A percentile compares a stretch with the other conserved stretches of the same genome.
These are phyloP conservation scores for Hermetia illucens DNA, from an alignment of 1,140 invertebrate genomes.

Conservation along the genomic window DNA sequence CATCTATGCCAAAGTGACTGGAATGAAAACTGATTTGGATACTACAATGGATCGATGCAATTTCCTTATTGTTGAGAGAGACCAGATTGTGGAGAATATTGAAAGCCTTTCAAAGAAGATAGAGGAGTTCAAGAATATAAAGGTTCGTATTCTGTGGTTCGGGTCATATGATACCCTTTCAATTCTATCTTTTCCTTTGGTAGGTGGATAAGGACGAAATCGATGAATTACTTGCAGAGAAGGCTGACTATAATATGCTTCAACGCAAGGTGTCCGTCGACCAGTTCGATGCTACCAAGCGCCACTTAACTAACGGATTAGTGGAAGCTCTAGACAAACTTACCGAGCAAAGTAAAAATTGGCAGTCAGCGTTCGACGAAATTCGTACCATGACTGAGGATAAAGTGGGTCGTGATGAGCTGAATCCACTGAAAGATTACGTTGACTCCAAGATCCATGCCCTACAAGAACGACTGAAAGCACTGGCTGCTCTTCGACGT, in stretches of 20 bases:
- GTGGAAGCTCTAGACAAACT: conserved; percentile 47
- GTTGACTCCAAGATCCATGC: conserved; percentile 44
- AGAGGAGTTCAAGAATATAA: too few species aligned
- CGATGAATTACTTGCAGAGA: conserved; percentile 50
- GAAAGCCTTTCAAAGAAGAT: too few species aligned
- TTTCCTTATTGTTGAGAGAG: too few species aligned
- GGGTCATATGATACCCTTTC: too few species aligned
- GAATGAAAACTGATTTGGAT: neutral
- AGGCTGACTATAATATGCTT: conserved; percentile 48
- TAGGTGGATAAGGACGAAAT: conserved; percentile 52
- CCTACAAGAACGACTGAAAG: conserved; percentile 44
- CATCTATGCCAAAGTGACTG: neutral
- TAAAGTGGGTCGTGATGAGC: conserved; percentile 50
- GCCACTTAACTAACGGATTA: conserved; percentile 42
- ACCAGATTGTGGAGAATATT: too few species aligned
- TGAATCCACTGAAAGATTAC: conserved; percentile 48
- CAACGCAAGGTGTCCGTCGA: conserved; percentile 55
- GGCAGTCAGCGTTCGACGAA: conserved; percentile 46
- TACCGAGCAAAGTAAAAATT: conserved; percentile 42
- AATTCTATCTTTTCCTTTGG: too few species aligned
- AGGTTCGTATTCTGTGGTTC: too few species aligned
- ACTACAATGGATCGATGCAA: too few species aligned
- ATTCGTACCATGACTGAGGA: conserved; percentile 48
- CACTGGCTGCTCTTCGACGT: conserved; percentile 32
- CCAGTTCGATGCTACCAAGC: conserved; percentile 48